These are phyloP conservation scores for Trachelipus rathkii DNA, from an alignment of 1,140 invertebrate genomes.

Conservation along the genomic window DNA sequence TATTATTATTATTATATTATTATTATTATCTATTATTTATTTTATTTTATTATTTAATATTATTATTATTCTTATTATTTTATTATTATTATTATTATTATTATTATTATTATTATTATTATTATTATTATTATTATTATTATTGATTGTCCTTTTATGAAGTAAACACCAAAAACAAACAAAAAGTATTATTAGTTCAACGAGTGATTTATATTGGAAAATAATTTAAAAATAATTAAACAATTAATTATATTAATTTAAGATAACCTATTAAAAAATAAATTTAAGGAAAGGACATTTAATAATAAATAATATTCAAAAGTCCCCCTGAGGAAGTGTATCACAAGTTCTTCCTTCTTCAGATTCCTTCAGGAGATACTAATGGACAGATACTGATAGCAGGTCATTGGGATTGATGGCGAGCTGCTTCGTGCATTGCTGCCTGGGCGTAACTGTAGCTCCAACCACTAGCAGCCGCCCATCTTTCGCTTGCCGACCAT, in stretches of 20 bases:
- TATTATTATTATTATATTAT: background rate
- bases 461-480: background rate
- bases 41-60: slow-evolving; percentile 3
- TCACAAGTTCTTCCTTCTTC: background rate
- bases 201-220: background rate
- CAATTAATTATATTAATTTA: background rate
- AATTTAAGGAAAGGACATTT: background rate
- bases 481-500: background rate
- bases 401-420: slow-evolving; percentile 7
- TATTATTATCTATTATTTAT: too few relatives aligned
- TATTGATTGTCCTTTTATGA: background rate
- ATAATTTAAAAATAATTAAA: background rate
- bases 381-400: background rate
- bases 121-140: background rate
- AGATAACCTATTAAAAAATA: background rate
- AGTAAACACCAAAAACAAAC: background rate
- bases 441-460: slow-evolving; percentile 3
- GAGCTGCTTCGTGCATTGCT: background rate
- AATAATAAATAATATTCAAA: background rate
- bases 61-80: background rate
- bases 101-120: background rate
- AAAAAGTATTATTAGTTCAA: background rate
- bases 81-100: too few relatives aligned
- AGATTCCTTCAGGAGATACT: background rate
- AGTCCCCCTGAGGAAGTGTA: slow-evolving; percentile 5